Evolutionary conservation across 2,113 vertebrate genomes (phyloP).

Genomic region (Delphinus delphis): DNA sequence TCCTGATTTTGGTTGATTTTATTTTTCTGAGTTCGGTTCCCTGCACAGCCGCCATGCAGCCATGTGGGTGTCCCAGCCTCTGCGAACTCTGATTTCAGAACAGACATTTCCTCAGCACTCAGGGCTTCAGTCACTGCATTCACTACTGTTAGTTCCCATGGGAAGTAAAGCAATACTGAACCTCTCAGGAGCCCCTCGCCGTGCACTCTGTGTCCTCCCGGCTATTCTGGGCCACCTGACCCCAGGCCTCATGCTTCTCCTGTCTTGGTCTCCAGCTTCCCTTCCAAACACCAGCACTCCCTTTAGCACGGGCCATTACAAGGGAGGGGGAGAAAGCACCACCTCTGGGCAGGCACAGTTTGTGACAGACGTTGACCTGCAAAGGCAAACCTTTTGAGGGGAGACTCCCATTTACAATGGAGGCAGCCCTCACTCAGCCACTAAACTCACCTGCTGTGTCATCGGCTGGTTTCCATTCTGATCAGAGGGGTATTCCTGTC

Average conservation of each 20-base stretch:
- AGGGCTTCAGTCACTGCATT: neutral
- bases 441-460: neutral
- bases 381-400: too few species aligned
- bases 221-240: neutral
- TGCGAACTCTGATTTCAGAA: neutral
- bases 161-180: neutral
- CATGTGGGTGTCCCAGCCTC: neutral
- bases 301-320: neutral
- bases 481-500: neutral
- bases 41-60: rapidly evolving
- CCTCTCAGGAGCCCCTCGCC: neutral
- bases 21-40: neutral
- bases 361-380: neutral
- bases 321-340: rapidly evolving
- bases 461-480: neutral
- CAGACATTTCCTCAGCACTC: neutral
- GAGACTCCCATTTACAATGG: neutral
- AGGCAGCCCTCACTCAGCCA: neutral
- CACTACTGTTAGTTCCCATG: neutral
- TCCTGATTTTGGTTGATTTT: neutral
- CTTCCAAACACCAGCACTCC: neutral
- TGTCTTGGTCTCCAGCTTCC: neutral
- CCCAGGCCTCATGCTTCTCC: neutral
- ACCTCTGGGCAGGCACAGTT: neutral
- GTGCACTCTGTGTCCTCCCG: too few species aligned